Evolutionary conservation across 2,113 vertebrate species (phyloP).

Genomic region (Thymallus thymallus): DNA sequence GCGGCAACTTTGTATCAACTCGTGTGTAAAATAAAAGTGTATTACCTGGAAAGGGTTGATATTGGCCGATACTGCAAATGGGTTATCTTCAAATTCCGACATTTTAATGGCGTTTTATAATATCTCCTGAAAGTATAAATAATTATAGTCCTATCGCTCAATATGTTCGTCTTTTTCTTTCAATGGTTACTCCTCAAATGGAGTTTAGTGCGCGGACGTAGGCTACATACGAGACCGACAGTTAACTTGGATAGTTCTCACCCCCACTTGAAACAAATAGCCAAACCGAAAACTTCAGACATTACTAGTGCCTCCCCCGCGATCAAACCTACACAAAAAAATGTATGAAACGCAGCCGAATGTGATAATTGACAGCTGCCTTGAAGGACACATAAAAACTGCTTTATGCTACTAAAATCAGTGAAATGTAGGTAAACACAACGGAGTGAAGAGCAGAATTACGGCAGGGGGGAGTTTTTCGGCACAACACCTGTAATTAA

Average conservation of each 20-base stretch:
- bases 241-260: neutral
- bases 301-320: too few relatives aligned
- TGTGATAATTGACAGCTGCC: too few relatives aligned
- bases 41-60: constrained; percentile 90
- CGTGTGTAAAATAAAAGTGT: neutral
- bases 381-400: too few relatives aligned
- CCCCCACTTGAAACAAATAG: too few relatives aligned
- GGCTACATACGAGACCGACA: neutral
- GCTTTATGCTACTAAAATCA: too few relatives aligned
- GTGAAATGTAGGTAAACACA: too few relatives aligned
- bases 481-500: too few relatives aligned
- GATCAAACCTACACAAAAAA: too few relatives aligned
- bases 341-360: too few relatives aligned
- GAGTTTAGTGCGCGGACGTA: constrained; percentile 48
- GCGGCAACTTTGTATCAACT: neutral
- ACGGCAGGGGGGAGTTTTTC: too few relatives aligned
- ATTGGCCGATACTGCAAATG: constrained; percentile 80
- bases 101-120: constrained; percentile 60
- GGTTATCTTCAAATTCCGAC: constrained; percentile 84
- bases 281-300: too few relatives aligned
- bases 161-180: constrained; percentile 19
- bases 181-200: constrained; percentile 51
- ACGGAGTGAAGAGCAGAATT: too few relatives aligned
- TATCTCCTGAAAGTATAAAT: constrained; percentile 31
- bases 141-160: constrained; percentile 20